Evolutionary conservation across 2,113 vertebrate genomes (phyloP), one percentile per base, ranked within the genome.

Genomic region (Sinocyclocheilus anshuiensis): DNA sequence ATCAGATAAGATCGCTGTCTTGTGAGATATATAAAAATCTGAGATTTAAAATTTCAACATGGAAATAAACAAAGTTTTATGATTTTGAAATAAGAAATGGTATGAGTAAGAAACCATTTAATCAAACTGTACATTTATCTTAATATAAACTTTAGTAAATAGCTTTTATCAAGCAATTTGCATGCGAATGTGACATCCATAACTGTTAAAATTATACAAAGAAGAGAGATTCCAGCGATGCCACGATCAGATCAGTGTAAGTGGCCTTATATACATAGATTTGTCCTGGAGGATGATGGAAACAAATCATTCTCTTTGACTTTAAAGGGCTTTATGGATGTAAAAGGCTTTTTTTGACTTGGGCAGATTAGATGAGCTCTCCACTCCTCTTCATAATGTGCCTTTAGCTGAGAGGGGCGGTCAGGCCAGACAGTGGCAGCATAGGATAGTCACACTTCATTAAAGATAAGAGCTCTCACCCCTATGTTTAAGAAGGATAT

Each of bases 361-460:
- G 3, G 18, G 6, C 39, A 77, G 84, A 87, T 83, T 87, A 71
- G 76, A 85, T 50, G 53, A 87, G 72, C 29, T 33, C 75, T 61
- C 42, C 59, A 15, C 53, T 74, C 42, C 77, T 63, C 72, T 75
- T 82, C 71, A 76, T 78, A 67, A 75, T 45, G 59, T 57, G 72
- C 80, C 75, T 87, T 83, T 84, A 88, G 57, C 83, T 81, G 79
- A 78, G 74, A 20, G 80, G 22, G 84, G 61, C 59, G 33, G 76
- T 77, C 72, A 45, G 80, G 20, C 76, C 84, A 75, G 67, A 84
- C 86, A 83, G 75, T 55, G 55, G 65, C 83, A 77, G 86, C 39
- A 36, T n/a, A 84, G 16, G 63, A 87, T 84, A 89, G 86, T 86
- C 89, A 86, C 88, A 90, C 81, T 81, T 84, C 53, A 85, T 88